Evolutionary conservation across 2,113 vertebrate species (phyloP), one percentile per base, ranked within the genome.

Genomic region (Porphyrio hochstetteri): DNA sequence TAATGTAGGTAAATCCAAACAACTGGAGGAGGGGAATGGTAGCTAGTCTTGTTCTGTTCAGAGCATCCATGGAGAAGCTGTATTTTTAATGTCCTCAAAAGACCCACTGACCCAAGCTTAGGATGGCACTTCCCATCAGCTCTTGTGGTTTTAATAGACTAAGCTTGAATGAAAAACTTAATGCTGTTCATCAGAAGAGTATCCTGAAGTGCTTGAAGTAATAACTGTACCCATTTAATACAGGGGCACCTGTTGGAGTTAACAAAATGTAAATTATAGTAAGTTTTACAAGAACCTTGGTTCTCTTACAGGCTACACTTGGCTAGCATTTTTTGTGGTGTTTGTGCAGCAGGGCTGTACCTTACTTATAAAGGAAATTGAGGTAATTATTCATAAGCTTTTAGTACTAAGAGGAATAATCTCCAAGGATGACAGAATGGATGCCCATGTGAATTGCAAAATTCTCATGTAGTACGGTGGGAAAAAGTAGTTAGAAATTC

Each of bases 31-130:
- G 18, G 25, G 21, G 29, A 48, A 0, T 27, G 28, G 13, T 67
- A 36, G 13, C n/a, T 74, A 50, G n/a, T 31, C 0, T 28, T 6
- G 1, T 78, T 78, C 15, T 40, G 13, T 44, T 89, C 33, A 27
- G 15, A 88, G 4, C 13, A 29, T 36, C 55, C 0, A 0, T 52
- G 24, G 19, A 4, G 25, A 65, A 33, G 1, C 15, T 6, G 0
- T 91, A 15, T 21, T 78, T 65, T 69, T 8, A 8, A 29, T 55
- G 18, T 69, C 27, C 29, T 60, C 60, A 46, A 29, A 67, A 40
- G 19, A 20, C 5, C 12, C 4, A 2, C 5, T 60, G 16, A 31
- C 36, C 10, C 57, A 59, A 53, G 7, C 11, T 59, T 52, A 15
- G 11, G 8, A 15, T 7, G 11, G 21, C 40, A 10, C 36, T 82